These are phyloP conservation scores for Merodon equestris DNA, from an alignment of 2,888 invertebrate species.

Conservation along the genomic window DNA sequence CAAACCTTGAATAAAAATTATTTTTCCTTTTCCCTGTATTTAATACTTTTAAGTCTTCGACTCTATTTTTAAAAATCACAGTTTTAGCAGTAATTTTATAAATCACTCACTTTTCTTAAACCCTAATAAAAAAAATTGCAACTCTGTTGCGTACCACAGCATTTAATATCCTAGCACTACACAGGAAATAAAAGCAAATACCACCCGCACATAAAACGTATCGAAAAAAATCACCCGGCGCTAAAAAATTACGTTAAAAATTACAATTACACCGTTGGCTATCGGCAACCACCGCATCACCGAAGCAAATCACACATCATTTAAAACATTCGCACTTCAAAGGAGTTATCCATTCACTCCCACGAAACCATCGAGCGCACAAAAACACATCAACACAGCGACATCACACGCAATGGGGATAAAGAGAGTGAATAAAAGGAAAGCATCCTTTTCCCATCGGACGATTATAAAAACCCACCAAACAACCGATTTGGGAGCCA, in stretches of 20 bases:
- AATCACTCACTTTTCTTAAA: slow-evolving; percentile 39
- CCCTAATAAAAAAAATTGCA: slow-evolving; percentile 45
- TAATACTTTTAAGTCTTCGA: no score
- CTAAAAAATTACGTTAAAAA: slow-evolving; percentile 43
- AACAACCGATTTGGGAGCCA: slow-evolving; percentile 69
- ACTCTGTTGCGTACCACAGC: slow-evolving; percentile 63
- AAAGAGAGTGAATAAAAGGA: slow-evolving; percentile 28
- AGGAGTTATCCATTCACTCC: slow-evolving; percentile 30
- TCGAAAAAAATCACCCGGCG: slow-evolving; percentile 17
- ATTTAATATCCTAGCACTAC: slow-evolving; percentile 11
- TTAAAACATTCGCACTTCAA: slow-evolving; percentile 62
- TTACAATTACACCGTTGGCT: slow-evolving; percentile 24
- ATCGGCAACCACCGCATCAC: slow-evolving; percentile 17
- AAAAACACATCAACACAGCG: slow-evolving; percentile 55
- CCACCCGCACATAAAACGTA: slow-evolving; percentile 13
- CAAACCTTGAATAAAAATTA: slow-evolving; percentile 13
- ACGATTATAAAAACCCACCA: slow-evolving; percentile 67
- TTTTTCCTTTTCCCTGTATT: no score
- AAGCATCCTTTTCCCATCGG: slow-evolving; percentile 63
- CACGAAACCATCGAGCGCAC: neutral
- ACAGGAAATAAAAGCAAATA: neutral
- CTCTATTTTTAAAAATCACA: neutral
- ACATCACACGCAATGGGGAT: slow-evolving; percentile 40
- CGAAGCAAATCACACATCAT: slow-evolving; percentile 44
- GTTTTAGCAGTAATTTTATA: neutral